Conservation (phyloP, 2,888 invertebrate genomes). For the Aelia acuminata region DNA sequence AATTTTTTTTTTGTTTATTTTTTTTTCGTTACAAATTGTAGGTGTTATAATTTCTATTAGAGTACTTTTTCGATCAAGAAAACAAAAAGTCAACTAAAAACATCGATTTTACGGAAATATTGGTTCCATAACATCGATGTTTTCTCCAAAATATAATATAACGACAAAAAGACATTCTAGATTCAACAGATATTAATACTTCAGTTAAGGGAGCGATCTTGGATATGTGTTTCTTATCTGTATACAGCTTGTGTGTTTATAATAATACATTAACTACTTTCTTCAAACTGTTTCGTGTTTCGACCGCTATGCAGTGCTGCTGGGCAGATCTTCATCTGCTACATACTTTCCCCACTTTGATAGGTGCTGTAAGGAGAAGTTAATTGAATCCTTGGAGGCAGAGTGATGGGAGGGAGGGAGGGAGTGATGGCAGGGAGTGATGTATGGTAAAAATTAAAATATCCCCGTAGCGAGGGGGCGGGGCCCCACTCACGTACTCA, state of each 20-base stretch:
- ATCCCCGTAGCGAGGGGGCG: not conserved
- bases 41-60: too few species aligned
- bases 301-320: not conserved
- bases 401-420: not conserved
- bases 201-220: too few species aligned
- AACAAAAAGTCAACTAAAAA: too few species aligned
- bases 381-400: conserved; percentile 39
- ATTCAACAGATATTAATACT: too few species aligned
- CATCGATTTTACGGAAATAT: too few species aligned
- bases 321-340: not conserved
- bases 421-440: not conserved
- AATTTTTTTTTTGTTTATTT: too few species aligned
- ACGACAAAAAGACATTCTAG: too few species aligned
- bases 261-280: not conserved
- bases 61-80: too few species aligned
- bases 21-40: too few species aligned
- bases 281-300: not conserved
- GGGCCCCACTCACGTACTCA: not conserved
- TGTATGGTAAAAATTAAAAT: conserved; percentile 35
- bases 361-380: conserved; percentile 23
- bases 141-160: too few species aligned
- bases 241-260: not conserved
- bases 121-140: too few species aligned
- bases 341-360: not conserved
- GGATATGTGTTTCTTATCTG: too few species aligned